These are phyloP conservation scores for Rhagium mordax DNA, from an alignment of 2,888 invertebrate genomes.

Conservation along the genomic window DNA sequence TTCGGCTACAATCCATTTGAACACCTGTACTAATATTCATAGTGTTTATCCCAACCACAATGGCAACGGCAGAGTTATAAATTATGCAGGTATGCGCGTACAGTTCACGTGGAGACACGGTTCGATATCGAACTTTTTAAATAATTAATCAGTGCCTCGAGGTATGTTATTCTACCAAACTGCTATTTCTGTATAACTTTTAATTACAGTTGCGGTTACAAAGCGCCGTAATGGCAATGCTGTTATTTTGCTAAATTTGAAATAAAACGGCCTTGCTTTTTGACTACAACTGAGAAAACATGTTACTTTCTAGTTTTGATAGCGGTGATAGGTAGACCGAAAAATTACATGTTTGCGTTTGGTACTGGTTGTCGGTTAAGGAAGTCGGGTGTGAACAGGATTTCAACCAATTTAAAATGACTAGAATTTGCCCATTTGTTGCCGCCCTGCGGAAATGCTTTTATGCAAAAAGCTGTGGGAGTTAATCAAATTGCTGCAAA, in stretches of 20 bases:
- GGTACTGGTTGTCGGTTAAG: too few species aligned
- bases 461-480: too few species aligned
- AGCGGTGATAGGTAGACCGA: too few species aligned
- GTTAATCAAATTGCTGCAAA: too few species aligned
- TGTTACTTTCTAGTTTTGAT: too few species aligned
- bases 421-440: too few species aligned
- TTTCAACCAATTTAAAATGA: too few species aligned
- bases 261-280: not conserved
- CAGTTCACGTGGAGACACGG: slow-evolving; percentile 49
- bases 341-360: too few species aligned
- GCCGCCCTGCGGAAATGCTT: too few species aligned
- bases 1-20: not conserved
- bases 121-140: slow-evolving; percentile 55
- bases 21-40: not conserved
- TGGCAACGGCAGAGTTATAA: slow-evolving; percentile 29
- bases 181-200: slow-evolving; percentile 20
- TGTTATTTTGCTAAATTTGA: not conserved
- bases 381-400: too few species aligned
- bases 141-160: slow-evolving; percentile 46
- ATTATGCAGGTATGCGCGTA: slow-evolving; percentile 48
- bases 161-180: slow-evolving; percentile 32
- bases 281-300: too few species aligned
- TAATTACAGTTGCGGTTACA: slow-evolving; percentile 11
- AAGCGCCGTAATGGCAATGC: not conserved
- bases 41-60: slow-evolving; percentile 2